phyloP scores from a whole-genome alignment of 2,888 invertebrate genomes.

The Melieria crassipennis region DNA sequence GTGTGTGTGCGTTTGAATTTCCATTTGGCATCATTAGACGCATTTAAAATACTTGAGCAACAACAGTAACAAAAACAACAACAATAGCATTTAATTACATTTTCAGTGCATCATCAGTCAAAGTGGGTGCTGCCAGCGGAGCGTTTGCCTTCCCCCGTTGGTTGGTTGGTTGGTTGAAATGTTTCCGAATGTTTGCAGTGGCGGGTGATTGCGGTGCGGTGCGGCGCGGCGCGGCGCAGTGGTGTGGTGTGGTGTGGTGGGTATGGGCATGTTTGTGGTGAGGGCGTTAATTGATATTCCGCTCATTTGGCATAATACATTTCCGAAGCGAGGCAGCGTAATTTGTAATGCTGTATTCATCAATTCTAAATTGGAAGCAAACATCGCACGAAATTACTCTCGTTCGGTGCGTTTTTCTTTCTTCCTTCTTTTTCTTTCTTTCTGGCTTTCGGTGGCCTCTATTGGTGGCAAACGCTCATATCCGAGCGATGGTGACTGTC shows the following conservation, averaged over 20 bases:
- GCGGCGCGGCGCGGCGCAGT: background rate
- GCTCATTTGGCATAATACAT: slow-evolving; percentile 35
- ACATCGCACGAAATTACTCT: slow-evolving; percentile 20
- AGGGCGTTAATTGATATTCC: slow-evolving; percentile 39
- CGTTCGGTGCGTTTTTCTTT: slow-evolving; percentile 7
- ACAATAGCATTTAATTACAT: slow-evolving; percentile 32
- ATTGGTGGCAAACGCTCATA: too few species aligned
- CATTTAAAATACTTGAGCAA: slow-evolving; percentile 7
- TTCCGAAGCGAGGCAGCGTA: slow-evolving; percentile 22
- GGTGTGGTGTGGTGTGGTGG: slow-evolving; percentile 3
- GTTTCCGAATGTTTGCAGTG: background rate
- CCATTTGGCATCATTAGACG: slow-evolving; percentile 3
- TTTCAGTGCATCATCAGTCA: slow-evolving; percentile 37
- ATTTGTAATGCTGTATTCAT: slow-evolving; percentile 35
- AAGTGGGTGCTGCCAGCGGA: slow-evolving; percentile 28
- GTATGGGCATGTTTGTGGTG: background rate
- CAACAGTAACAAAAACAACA: slow-evolving; percentile 3
- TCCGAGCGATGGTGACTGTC: too few species aligned
- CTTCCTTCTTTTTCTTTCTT: background rate
- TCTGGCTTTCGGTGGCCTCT: background rate
- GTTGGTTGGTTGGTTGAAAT: slow-evolving; percentile 1
- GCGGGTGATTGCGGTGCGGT: slow-evolving; percentile 16
- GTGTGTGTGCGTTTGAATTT: background rate
- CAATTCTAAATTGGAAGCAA: slow-evolving; percentile 37
- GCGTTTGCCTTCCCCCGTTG: slow-evolving; percentile 16